Base-by-base conservation (phyloP, 1,140 invertebrate species). In the Cydia splendana region DNA sequence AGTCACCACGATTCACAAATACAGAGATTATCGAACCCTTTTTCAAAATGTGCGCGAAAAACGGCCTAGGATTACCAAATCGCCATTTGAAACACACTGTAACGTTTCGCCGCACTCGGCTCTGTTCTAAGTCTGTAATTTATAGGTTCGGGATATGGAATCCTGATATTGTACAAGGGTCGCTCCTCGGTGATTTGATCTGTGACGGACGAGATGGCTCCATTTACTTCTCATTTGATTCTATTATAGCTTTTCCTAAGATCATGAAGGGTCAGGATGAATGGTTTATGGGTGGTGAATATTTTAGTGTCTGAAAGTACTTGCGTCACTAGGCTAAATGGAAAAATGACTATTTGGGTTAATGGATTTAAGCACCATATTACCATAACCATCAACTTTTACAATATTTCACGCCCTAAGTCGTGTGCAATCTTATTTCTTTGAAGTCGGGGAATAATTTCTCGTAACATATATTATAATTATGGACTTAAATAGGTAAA, bases 201-300 rank as follows among this genome's bases (percentile, higher is more conserved):
- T 34, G 34, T 42, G 67, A 71, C 67, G 34, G 34, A 71, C 30
- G 67, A 71, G 67, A 71, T 71, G 34, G 30, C 67, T 71, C 67
- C 67, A 71, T 71, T 71, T 71, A 45, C 67, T 71, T 38, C 67
- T 15, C 67, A 9, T 71, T 71, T 38, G n/a, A 71, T 71, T 71
- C 67, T 20, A 71, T 71, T 71, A 71, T 38, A 18, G 67, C n/a
- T 20, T 24, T 71, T 18, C 18, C 67, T 71, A 42, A 42, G 28
- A 38, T n/a, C n/a, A n/a, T 69, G 67, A 18, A 45, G 34, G 67
- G n/a, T 18, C 28, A 57, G 65, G 65, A 28, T 38, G 38, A 18
- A 2, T 69, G 65, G 67, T 71, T 71, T 71, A 71, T 71, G 67
- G 67, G n/a, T 71, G n/a, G 45, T 71, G 67, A 71, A 71, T 71